Base-by-base conservation (phyloP, 1,140 invertebrate genomes). In the Papilio dardanus region DNA sequence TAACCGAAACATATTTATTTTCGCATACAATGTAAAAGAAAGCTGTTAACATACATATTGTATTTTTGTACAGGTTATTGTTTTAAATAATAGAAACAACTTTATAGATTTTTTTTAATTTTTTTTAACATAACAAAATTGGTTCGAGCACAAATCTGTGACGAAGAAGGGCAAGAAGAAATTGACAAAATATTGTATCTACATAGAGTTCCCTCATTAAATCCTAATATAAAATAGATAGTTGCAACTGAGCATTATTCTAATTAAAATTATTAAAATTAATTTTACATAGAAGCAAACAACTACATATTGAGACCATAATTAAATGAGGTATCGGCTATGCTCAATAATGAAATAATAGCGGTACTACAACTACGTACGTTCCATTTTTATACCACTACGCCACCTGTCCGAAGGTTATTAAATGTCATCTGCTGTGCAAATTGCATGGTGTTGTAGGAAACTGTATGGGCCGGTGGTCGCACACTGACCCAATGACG, bases 401-500 rank as follows among this genome's bases (percentile, higher is more conserved):
- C 21, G 21, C 50, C 50, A 54, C 50, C 50, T 54, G 50, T 54
- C 24, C 21, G 24, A 24, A 54, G 50, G 8, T 54, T 28, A 54
- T 54, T 54, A 62, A 62, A 62, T 62, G 54, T 62, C 54, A 62
- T 62, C 54, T 62, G 54, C 3, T 62, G 54, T 62, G 54, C 14
- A 62, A 62, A 62, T 62, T 62, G 24, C 24, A 50, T 31, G 69
- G 69, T 71, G 69, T 71, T 71, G 40, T 71, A 50, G 69, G 69
- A 71, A 71, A 50, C 69, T 14, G 37, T 50, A 46, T 71, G 40
- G 69, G 71, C 66, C 78, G 76, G 83, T 75, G 76, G 77, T 90
- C 87, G 88, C 90, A 88, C 81, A 90, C 87, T 92, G 89, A 91
- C 90, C 90, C 83, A 91, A 88, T 92, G 80, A 80, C 81, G 83